phyloP scores from a whole-genome alignment of 2,113 vertebrate species.

The Vombatus ursinus region DNA sequence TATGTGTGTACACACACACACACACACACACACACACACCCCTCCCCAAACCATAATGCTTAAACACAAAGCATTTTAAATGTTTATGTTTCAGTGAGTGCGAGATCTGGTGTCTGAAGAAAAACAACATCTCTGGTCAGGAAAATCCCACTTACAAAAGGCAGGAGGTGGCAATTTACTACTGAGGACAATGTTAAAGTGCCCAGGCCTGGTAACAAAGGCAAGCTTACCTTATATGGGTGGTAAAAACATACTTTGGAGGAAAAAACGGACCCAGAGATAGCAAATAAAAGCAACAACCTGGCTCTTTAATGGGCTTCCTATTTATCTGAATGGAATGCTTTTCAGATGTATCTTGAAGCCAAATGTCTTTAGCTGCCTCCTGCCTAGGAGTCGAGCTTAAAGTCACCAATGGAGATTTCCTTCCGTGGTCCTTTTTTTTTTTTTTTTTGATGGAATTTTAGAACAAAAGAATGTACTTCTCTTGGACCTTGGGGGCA shows the following conservation, averaged over 20 bases:
- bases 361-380: not conserved
- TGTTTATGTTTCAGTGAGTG: not conserved
- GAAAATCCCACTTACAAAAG: constrained; percentile 14
- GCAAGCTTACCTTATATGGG: not conserved
- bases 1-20: not conserved
- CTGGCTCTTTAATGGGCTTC: constrained; percentile 27
- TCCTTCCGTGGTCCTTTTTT: constrained; percentile 65
- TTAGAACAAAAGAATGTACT: constrained; percentile 86
- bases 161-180: constrained; percentile 27
- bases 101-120: not conserved
- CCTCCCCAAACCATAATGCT: not conserved
- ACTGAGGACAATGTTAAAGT: not conserved
- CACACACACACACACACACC: too few species aligned
- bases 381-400: constrained; percentile 53
- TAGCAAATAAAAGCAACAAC: constrained; percentile 4
- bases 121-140: constrained; percentile 19
- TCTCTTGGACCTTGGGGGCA: constrained; percentile 81
- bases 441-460: constrained; percentile 70
- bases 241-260: constrained; percentile 19
- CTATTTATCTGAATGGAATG: constrained; percentile 31
- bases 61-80: constrained; percentile 19
- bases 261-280: constrained; percentile 17
- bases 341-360: constrained; percentile 8
- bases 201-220: constrained; percentile 42
- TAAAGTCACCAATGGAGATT: constrained; percentile 54